These are phyloP conservation scores for Crax fasciolata DNA, from an alignment of 2,797 vertebrate species.

Conservation along the genomic window DNA sequence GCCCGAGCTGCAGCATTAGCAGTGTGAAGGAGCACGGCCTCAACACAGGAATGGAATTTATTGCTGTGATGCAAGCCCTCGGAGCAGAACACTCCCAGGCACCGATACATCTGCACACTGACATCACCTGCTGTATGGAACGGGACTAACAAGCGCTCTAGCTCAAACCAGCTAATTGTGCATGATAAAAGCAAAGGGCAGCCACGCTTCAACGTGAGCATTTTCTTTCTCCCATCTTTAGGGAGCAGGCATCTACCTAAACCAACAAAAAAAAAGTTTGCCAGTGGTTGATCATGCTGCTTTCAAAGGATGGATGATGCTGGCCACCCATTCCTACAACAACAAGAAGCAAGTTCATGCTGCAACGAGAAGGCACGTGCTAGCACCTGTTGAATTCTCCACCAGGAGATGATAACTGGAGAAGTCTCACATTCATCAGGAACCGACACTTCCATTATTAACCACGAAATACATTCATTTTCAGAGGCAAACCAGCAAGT, in stretches of 20 bases:
- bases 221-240: neutral
- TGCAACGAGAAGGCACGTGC: neutral
- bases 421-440: neutral
- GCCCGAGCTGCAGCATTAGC: neutral
- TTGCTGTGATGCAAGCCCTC: constrained; percentile 16
- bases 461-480: neutral
- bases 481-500: neutral
- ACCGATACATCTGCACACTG: constrained; percentile 21
- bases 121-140: neutral
- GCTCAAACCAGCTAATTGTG: neutral
- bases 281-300: neutral
- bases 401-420: neutral
- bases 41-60: constrained; percentile 19
- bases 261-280: constrained; percentile 20
- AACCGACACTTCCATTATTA: neutral
- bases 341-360: neutral
- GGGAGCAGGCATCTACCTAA: neutral
- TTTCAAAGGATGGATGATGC: constrained; percentile 20
- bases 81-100: constrained; percentile 37
- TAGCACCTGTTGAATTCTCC: constrained; percentile 13
- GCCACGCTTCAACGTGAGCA: neutral
- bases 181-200: neutral
- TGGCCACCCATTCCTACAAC: neutral
- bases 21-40: neutral
- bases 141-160: neutral